phyloP scores from a whole-genome alignment of 2,888 invertebrate species.

The Psylliodes chrysocephalus region DNA sequence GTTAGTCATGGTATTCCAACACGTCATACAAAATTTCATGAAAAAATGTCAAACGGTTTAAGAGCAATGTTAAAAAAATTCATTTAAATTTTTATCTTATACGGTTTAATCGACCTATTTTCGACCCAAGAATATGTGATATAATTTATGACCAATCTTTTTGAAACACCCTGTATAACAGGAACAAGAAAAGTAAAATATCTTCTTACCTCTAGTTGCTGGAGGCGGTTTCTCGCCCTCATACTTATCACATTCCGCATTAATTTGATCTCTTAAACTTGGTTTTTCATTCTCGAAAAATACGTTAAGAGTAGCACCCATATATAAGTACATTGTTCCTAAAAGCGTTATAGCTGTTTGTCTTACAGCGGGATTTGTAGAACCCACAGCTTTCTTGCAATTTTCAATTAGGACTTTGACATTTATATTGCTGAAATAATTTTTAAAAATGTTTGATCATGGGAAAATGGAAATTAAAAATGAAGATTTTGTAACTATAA shows the following conservation, averaged over 20 bases:
- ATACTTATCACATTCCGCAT: conserved; percentile 86
- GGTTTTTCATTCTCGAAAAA: conserved; percentile 91
- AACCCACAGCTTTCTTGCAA: conserved; percentile 84
- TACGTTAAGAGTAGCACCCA: conserved; percentile 78
- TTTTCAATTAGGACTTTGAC: conserved; percentile 79
- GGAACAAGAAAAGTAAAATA: too few relatives aligned
- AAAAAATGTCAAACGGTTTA: too few relatives aligned
- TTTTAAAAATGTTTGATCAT: neutral
- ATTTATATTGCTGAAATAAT: conserved; percentile 68
- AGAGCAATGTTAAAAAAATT: too few relatives aligned
- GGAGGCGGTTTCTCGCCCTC: conserved; percentile 79
- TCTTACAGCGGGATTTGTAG: conserved; percentile 87
- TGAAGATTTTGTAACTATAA: too few relatives aligned
- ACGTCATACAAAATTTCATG: too few relatives aligned
- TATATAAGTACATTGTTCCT: conserved; percentile 83
- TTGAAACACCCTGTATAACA: too few relatives aligned
- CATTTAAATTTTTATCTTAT: too few relatives aligned
- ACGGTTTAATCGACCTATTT: too few relatives aligned
- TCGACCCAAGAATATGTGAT: too few relatives aligned
- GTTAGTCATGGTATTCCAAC: too few relatives aligned
- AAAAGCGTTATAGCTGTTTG: conserved; percentile 79
- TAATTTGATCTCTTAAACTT: conserved; percentile 83
- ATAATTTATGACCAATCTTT: too few relatives aligned
- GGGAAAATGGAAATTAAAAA: too few relatives aligned
- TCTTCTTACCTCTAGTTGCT: conserved; percentile 73